Evolutionary conservation across 2,797 vertebrate genomes (phyloP), one percentile per base, ranked within the genome.

Genomic region (Lepilemur septentrionalis): DNA sequence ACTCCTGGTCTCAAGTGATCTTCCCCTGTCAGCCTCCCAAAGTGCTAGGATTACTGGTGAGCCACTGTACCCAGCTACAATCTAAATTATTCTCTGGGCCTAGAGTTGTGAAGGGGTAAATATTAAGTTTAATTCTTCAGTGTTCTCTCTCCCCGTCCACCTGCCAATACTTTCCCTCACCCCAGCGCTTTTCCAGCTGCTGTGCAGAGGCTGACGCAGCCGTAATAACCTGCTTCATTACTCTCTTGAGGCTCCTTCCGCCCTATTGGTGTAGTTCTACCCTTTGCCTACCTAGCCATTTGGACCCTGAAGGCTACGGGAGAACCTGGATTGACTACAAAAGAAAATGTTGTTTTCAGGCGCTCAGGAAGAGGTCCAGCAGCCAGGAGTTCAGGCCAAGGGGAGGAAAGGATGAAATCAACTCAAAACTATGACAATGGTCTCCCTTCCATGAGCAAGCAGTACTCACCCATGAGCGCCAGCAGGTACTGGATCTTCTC

Each of bases 401-500:
- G 57, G 43, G 20, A 10, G 22, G 7, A 30, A 70, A 65, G 18
- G 32, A 43, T 10, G 38, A n/a, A 15, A 32, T 13, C 13, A 4
- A 18, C 25, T 23, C 7, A 63, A 15, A 35, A n/a, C 3, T 7
- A 35, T n/a, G 67, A n/a, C 1, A 4, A 2, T 0, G 0, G 43
- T 4, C 25, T 50, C 35, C 32, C 22, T 46, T 32, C 14, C 4
- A 0, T 0, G 0, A 0, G 32, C 11, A 2, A 0, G 3, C 0
- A 7, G 6, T 11, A 92, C 96, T 38, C 91, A 99, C 99, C 98
- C 89, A 94, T 96, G 25, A 52, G 32, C 0, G 28, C 0, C 28
- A 98, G n/a, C 67, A 98, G 72, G 72, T 46, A 65, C 32, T 88
- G 95, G 17, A 99, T 95, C 67, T 98, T 97, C 38, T 96, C 97